These are phyloP conservation scores for Sebastes vulpes DNA, from an alignment of 2,797 vertebrate species.

Conservation along the genomic window DNA sequence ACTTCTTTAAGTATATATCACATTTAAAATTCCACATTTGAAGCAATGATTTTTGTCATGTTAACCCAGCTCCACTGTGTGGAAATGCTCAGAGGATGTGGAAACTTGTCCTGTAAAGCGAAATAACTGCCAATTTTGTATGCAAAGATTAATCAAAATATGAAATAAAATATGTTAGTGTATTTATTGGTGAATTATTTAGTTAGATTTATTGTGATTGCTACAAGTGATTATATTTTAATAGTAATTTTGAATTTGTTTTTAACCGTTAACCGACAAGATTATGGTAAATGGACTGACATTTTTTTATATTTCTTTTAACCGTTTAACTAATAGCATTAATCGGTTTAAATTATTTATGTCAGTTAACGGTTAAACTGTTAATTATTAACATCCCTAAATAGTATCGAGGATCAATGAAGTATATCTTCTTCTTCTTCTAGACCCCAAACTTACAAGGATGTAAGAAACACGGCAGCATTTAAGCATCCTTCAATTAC, in stretches of 20 bases:
- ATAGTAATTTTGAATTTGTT: background rate
- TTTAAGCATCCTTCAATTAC: too few species aligned
- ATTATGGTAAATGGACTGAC: too few species aligned
- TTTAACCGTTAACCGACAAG: too few species aligned
- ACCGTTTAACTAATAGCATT: too few species aligned
- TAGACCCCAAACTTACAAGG: too few species aligned
- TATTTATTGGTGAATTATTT: background rate
- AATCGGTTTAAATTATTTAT: too few species aligned
- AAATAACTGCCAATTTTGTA: background rate
- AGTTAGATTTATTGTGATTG: background rate
- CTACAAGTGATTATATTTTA: background rate
- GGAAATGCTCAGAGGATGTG: background rate
- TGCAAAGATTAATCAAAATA: background rate
- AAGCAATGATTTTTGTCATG: background rate
- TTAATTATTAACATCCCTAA: too few species aligned
- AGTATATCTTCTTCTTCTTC: too few species aligned
- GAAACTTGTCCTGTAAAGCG: background rate
- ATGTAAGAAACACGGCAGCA: too few species aligned
- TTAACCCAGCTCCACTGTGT: background rate
- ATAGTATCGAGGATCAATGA: too few species aligned
- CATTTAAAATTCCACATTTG: background rate
- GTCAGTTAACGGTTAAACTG: too few species aligned
- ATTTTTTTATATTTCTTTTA: too few species aligned
- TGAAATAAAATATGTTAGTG: background rate
- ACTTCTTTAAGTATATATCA: background rate